phyloP scores from a whole-genome alignment of 2,113 vertebrate species.

The Lampris incognitus region DNA sequence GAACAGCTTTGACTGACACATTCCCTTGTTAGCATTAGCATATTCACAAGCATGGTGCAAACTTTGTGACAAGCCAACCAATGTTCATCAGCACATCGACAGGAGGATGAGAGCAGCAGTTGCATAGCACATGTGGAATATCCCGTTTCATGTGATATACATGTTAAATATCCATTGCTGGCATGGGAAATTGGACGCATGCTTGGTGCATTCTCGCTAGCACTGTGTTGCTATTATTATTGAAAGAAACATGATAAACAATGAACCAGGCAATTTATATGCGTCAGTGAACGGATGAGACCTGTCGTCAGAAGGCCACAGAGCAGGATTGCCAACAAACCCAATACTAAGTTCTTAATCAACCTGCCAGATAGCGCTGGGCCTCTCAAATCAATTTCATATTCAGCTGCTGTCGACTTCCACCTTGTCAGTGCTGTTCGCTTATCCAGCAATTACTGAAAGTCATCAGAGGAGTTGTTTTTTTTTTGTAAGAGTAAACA shows the following conservation, averaged over 20 bases:
- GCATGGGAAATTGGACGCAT: neutral
- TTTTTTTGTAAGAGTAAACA: slow-evolving; percentile 47
- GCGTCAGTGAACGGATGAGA: slow-evolving; percentile 18
- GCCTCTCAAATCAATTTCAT: slow-evolving; percentile 58
- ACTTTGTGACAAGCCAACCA: slow-evolving; percentile 46
- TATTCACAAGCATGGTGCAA: slow-evolving; percentile 39
- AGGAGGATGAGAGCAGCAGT: slow-evolving; percentile 30
- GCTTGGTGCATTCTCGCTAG: neutral
- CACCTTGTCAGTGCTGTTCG: slow-evolving; percentile 38
- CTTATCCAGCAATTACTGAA: slow-evolving; percentile 54
- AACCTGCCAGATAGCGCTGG: slow-evolving; percentile 46
- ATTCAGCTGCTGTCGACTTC: slow-evolving; percentile 44
- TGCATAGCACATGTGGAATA: slow-evolving; percentile 15
- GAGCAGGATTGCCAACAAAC: slow-evolving; percentile 24
- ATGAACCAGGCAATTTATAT: slow-evolving; percentile 10
- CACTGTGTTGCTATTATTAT: neutral
- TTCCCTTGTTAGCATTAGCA: slow-evolving; percentile 36
- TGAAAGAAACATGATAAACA: neutral
- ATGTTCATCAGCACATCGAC: slow-evolving; percentile 6
- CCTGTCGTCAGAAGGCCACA: slow-evolving; percentile 16
- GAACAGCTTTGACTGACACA: slow-evolving; percentile 44
- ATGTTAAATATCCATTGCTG: slow-evolving; percentile 24
- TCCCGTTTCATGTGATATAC: slow-evolving; percentile 9
- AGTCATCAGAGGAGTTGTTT: slow-evolving; percentile 6
- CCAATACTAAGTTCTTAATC: slow-evolving; percentile 42